Evolutionary conservation across 2,113 vertebrate species (phyloP), one percentile per base, ranked within the genome.

Genomic region (Plotosus lineatus): DNA sequence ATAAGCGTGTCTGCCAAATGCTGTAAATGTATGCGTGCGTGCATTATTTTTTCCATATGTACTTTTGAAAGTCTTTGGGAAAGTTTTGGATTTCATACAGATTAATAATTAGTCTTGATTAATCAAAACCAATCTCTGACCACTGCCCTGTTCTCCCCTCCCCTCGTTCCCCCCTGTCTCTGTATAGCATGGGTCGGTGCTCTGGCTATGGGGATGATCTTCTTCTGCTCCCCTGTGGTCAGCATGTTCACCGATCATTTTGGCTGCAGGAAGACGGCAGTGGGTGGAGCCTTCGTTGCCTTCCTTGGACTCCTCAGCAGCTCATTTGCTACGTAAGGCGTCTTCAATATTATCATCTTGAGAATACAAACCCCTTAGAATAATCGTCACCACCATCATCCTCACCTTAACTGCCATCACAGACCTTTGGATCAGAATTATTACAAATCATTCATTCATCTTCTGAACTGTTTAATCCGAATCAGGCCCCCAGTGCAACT

Each of bases 231-330:
- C 72, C 98, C 97, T 4, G 94, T 99, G 83, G 97, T 98, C 93
- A 98, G 97, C 91, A 98, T 99, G 95, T 99, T 98, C 92, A 99
- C 98, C 0, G 97, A 98, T 92, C 94, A 94, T 75, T 92, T 99
- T 0, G 97, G 98, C 88, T 99, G 97, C 86, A 93, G 96, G 88
- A 98, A 94, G 88, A 98, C 98, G 0, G 96, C 97, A 0, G 96
- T 97, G 58, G 85, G 92, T 0, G 98, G 98, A 73, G 97, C 98
- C 1, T 77, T 93, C 5, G 82, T 98, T 15, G 97, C 98, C 82
- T 98, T 97, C 91, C 86, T 96, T 2, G 97, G 97, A 75, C 93
- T 99, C 63, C 95, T 99, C 82, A 95, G 93, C 90, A 96, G 95
- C 88, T 96, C 96, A 40, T 99, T 99, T 88, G 96, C 96, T 90